These are phyloP conservation scores for Apis dorsata DNA, from an alignment of 1,140 invertebrate species.

Conservation along the genomic window DNA sequence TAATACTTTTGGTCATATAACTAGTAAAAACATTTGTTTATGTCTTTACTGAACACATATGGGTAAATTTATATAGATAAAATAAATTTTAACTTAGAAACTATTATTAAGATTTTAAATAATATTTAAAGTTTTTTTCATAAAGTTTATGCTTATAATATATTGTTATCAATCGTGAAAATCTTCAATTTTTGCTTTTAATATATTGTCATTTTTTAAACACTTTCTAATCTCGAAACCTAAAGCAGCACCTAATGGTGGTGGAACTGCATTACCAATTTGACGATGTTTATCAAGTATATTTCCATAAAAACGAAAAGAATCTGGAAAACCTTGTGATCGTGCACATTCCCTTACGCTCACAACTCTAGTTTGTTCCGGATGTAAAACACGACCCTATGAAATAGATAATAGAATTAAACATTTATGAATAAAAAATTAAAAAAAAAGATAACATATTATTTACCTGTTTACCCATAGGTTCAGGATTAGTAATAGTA, in stretches of 20 bases:
- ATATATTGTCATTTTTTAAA: conserved; percentile 51
- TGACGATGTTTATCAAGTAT: conserved; percentile 91
- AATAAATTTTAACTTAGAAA: conserved; percentile 15
- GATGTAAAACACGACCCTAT: conserved; percentile 89
- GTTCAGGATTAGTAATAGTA: conserved; percentile 92
- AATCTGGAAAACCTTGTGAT: conserved; percentile 92
- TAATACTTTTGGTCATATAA: conserved; percentile 31
- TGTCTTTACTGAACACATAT: neutral
- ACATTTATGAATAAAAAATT: neutral
- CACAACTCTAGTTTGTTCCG: conserved; percentile 90
- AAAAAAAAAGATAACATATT: neutral
- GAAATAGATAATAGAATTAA: conserved; percentile 19
- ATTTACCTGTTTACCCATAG: conserved; percentile 91
- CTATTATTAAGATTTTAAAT: neutral
- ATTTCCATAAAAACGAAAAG: conserved; percentile 88
- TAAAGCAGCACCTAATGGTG: conserved; percentile 88
- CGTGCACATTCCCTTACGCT: conserved; percentile 92
- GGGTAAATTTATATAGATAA: conserved; percentile 12
- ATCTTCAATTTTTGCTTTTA: neutral
- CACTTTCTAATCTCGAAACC: conserved; percentile 87
- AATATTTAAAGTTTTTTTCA: neutral
- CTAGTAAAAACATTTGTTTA: conserved; percentile 26
- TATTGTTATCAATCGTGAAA: conserved; percentile 3
- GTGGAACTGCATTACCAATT: conserved; percentile 94
- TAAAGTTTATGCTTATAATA: conserved; percentile 3